Evolutionary conservation across 2,797 vertebrate species (phyloP).

Genomic region (Gallinago nigripennis): DNA sequence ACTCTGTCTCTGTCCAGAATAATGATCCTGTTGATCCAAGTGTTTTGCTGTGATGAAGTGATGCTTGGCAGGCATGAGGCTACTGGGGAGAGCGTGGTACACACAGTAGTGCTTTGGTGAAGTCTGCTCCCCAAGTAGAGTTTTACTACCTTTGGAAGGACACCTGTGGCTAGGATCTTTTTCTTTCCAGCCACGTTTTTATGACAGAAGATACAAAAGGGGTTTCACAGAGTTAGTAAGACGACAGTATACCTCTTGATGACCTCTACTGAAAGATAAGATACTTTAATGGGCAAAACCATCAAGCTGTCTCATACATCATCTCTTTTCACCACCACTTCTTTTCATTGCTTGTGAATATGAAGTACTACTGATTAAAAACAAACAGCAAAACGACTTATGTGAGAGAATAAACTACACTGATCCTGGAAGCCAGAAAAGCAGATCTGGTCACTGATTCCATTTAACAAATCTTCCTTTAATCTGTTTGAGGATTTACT

Average conservation of each 20-base stretch:
- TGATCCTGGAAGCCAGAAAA: background rate
- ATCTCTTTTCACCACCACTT: fast-evolving
- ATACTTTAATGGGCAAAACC: background rate
- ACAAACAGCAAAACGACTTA: background rate
- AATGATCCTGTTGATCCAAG: background rate
- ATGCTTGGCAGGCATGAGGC: background rate
- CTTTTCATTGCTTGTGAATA: background rate
- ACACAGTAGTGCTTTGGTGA: background rate
- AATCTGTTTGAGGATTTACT: background rate
- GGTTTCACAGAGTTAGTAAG: background rate
- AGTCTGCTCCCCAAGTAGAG: background rate
- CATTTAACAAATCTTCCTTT: background rate
- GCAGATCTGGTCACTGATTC: background rate
- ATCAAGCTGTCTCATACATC: fast-evolving
- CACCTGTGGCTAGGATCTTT: fast-evolving
- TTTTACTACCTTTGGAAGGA: background rate
- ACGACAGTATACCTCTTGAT: no score
- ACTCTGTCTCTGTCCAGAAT: background rate
- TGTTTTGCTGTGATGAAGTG: background rate
- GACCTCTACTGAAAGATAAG: background rate
- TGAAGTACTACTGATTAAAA: background rate
- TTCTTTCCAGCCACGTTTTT: fast-evolving
- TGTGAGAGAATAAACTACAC: background rate
- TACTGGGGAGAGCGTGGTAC: background rate
- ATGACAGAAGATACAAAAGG: background rate